Evolutionary conservation across 2,113 vertebrate species (phyloP).

Genomic region (Cyrtonyx montezumae): DNA sequence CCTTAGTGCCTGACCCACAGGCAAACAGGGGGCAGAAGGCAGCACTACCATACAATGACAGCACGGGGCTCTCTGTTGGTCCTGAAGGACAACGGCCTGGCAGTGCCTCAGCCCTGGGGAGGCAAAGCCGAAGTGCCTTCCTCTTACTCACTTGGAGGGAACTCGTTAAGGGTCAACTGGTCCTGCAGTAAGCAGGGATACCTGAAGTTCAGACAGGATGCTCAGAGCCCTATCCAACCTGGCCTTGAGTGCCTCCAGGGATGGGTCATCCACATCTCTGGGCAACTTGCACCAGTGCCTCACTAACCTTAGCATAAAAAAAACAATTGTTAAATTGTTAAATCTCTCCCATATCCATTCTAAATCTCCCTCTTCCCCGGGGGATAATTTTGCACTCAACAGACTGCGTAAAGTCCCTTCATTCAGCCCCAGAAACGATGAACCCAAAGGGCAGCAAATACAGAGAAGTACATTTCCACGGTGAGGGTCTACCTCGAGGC

Average conservation of each 20-base stretch:
- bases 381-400: neutral
- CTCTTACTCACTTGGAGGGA: neutral
- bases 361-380: neutral
- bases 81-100: neutral
- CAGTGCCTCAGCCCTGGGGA: neutral
- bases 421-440: neutral
- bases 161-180: neutral
- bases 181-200: neutral
- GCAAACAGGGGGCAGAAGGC: neutral
- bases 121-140: slow-evolving; percentile 10
- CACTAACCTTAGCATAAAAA: neutral
- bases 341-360: neutral
- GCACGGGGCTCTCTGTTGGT: neutral
- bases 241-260: neutral
- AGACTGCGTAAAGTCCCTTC: neutral
- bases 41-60: neutral
- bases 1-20: neutral
- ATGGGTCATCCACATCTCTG: neutral
- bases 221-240: neutral
- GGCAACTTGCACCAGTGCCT: neutral
- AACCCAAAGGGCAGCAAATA: neutral
- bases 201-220: neutral
- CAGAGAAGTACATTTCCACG: neutral
- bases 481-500: neutral
- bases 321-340: too few species aligned